phyloP scores from a whole-genome alignment of 2,888 invertebrate species.

The Meiosimyza platycephala region DNA sequence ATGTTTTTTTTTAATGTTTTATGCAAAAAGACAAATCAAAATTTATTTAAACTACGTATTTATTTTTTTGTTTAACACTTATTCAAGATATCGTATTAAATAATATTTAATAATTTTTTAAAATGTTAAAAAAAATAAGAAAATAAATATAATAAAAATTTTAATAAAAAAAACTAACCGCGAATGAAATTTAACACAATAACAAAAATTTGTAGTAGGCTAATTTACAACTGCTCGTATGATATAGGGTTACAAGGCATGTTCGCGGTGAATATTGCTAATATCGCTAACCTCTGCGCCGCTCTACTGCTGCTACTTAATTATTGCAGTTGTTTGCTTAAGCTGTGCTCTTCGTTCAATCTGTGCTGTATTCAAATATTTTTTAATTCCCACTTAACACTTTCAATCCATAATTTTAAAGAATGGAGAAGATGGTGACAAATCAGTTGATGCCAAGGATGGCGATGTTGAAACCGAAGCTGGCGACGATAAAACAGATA shows the following conservation, averaged over 20 bases:
- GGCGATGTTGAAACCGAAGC: constrained; percentile 32
- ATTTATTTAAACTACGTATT: constrained; percentile 26
- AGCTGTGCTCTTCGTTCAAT: no score
- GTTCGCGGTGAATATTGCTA: no score
- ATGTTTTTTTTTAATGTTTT: constrained; percentile 8
- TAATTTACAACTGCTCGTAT: no score
- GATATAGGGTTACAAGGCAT: no score
- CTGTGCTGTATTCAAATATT: no score
- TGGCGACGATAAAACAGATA: constrained; percentile 40
- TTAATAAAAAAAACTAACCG: constrained; percentile 32
- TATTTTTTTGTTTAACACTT: constrained; percentile 10
- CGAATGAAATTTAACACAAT: constrained; percentile 21
- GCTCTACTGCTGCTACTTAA: no score
- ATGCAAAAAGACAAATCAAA: constrained; percentile 35
- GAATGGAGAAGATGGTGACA: constrained; percentile 39
- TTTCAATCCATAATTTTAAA: constrained; percentile 45
- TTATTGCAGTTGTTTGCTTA: no score
- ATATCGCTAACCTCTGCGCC: no score
- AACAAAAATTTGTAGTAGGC: constrained; percentile 15
- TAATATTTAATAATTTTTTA: constrained; percentile 10
- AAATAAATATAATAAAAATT: constrained; percentile 16
- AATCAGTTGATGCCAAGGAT: constrained; percentile 25
- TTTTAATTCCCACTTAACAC: constrained; percentile 12
- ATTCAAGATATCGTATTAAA: constrained; percentile 1
- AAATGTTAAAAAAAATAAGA: constrained; percentile 13